These are phyloP conservation scores for Gila robusta DNA, from an alignment of 2,797 vertebrate species.

Conservation along the genomic window DNA sequence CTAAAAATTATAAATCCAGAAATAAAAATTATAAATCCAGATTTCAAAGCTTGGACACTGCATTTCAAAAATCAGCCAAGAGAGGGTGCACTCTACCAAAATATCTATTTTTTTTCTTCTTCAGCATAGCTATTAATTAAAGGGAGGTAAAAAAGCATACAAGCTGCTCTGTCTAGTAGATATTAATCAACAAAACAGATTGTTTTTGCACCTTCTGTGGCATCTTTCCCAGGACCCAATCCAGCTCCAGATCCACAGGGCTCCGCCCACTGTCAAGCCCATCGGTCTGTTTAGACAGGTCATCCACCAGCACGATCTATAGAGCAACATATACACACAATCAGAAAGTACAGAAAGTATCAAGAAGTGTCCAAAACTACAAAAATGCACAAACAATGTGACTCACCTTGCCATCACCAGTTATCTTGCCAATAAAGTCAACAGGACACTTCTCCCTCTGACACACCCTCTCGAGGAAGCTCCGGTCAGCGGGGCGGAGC, in stretches of 20 bases:
- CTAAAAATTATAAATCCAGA: too few species aligned
- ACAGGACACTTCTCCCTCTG: slow-evolving; percentile 87
- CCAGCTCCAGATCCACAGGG: slow-evolving; percentile 90
- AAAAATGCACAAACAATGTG: not conserved
- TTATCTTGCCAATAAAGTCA: slow-evolving; percentile 89
- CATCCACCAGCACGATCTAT: slow-evolving; percentile 90
- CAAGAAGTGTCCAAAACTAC: not conserved
- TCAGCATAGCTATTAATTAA: not conserved
- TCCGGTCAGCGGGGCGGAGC: slow-evolving; percentile 73
- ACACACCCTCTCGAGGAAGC: slow-evolving; percentile 83
- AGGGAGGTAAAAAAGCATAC: not conserved
- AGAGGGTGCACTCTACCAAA: slow-evolving; percentile 4
- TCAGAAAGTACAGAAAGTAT: not conserved
- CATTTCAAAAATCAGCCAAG: slow-evolving; percentile 10
- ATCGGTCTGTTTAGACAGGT: slow-evolving; percentile 66
- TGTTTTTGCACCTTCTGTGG: slow-evolving; percentile 83
- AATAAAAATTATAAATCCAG: too few species aligned
- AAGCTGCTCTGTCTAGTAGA: not conserved
- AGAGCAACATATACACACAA: not conserved
- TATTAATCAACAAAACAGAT: not conserved
- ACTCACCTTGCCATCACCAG: slow-evolving; percentile 85
- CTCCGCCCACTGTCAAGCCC: slow-evolving; percentile 56
- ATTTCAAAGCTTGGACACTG: not conserved
- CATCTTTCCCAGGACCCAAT: slow-evolving; percentile 96
- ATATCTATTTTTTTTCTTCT: not conserved